phyloP scores from a whole-genome alignment of 37 sponge, comb jelly and placozoan species.

The Crambe crambe region DNA sequence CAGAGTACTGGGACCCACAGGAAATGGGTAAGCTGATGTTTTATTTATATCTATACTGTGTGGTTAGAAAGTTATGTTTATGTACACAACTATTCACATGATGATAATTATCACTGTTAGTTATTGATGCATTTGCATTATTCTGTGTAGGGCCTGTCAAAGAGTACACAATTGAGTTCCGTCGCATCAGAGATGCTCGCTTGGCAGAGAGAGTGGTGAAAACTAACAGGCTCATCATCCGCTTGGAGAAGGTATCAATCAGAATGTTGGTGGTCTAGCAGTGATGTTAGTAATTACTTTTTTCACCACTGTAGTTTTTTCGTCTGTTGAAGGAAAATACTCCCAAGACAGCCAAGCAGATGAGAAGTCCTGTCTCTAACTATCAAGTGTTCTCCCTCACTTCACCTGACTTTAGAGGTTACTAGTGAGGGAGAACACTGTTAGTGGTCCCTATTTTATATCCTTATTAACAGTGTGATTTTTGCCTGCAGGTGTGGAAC shows the following conservation, averaged over 20 bases:
- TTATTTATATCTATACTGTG: too few species aligned
- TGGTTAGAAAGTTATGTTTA: not conserved
- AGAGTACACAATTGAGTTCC: conserved; percentile 39
- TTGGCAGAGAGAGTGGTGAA: conserved; percentile 43
- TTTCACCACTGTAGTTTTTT: conserved; percentile 44
- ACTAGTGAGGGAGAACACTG: not conserved
- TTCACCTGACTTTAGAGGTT: not conserved
- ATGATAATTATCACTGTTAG: not conserved
- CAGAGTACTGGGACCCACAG: conserved; percentile 60
- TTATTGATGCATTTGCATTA: too few species aligned
- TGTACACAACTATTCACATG: not conserved
- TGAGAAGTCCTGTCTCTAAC: conserved; percentile 35
- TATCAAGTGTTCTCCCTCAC: not conserved
- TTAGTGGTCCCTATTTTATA: too few species aligned
- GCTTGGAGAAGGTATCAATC: conserved; percentile 68
- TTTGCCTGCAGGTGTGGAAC: conserved; percentile 71
- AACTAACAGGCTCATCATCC: conserved; percentile 62
- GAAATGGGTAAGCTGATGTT: conserved; percentile 57
- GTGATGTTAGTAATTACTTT: not conserved
- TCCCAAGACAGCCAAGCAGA: conserved; percentile 30
- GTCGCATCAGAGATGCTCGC: conserved; percentile 18
- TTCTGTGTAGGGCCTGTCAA: conserved; percentile 19
- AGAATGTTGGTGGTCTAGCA: not conserved
- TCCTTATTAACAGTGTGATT: too few species aligned
- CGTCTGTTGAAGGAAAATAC: conserved; percentile 17